Percentiles rank a stretch among this genome's conserved stretches.
Conservation (phyloP, 2,113 vertebrate species). For the Lanius collurio region DNA sequence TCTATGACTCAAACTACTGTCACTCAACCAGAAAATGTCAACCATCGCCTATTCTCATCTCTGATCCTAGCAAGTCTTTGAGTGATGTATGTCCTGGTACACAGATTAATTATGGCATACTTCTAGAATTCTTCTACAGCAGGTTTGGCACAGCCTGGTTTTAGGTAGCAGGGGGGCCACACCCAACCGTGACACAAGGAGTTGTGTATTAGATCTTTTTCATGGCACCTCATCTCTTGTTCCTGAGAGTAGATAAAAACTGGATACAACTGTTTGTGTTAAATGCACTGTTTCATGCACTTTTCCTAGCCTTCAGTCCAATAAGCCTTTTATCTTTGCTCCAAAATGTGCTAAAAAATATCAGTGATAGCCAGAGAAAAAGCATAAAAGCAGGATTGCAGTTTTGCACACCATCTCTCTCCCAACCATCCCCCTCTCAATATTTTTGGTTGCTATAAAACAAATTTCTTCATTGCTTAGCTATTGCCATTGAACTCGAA, state of each 20-base stretch:
- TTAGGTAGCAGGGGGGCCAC: too few species aligned
- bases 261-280: background rate
- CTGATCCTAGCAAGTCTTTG: background rate
- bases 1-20: background rate
- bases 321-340: background rate
- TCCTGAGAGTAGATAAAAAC: background rate
- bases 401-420: background rate
- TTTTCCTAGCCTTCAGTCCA: background rate
- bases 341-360: background rate
- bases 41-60: background rate
- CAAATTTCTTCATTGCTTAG: background rate
- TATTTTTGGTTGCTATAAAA: background rate
- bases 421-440: accelerated
- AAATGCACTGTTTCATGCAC: background rate
- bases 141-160: background rate
- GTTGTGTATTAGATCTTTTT: background rate
- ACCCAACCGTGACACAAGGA: too few species aligned
- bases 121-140: background rate
- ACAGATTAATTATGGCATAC: background rate
- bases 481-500: background rate
- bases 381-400: background rate
- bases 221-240: background rate
- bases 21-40: background rate
- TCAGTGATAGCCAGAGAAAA: background rate
- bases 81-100: background rate